These are phyloP conservation scores for Dicrurus megarhynchus DNA, from an alignment of 2,113 vertebrate species.

Conservation along the genomic window DNA sequence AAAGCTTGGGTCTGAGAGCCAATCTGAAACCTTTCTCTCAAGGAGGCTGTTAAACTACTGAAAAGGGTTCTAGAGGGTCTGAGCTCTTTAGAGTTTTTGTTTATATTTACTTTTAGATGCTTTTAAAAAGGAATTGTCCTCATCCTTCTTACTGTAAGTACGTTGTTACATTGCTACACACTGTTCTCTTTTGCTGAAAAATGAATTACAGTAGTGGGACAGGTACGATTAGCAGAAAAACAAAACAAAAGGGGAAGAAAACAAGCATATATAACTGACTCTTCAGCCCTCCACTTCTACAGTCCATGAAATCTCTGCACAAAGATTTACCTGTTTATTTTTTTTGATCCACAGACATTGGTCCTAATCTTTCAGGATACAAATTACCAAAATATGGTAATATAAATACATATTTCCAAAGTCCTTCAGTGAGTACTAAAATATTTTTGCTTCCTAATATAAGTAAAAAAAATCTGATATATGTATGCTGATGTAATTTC, in stretches of 20 bases:
- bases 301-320: neutral
- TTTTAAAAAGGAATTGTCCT: neutral
- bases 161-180: neutral
- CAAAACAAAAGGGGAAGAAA: neutral
- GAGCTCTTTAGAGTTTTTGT: neutral
- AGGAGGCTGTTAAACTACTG: neutral
- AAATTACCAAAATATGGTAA: neutral
- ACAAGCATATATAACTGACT: no score
- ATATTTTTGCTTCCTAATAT: neutral
- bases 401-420: neutral
- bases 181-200: neutral
- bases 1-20: neutral
- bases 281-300: neutral
- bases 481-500: neutral
- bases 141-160: neutral
- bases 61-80: neutral
- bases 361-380: neutral
- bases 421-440: neutral
- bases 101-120: neutral
- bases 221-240: neutral
- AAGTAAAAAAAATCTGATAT: neutral
- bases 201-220: neutral
- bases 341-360: neutral
- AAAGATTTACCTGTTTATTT: neutral
- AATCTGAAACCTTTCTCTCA: neutral